Percentiles rank a stretch among this genome's conserved stretches.
phyloP scores from a whole-genome alignment of 2,113 vertebrate genomes.

The Jaculus jaculus region DNA sequence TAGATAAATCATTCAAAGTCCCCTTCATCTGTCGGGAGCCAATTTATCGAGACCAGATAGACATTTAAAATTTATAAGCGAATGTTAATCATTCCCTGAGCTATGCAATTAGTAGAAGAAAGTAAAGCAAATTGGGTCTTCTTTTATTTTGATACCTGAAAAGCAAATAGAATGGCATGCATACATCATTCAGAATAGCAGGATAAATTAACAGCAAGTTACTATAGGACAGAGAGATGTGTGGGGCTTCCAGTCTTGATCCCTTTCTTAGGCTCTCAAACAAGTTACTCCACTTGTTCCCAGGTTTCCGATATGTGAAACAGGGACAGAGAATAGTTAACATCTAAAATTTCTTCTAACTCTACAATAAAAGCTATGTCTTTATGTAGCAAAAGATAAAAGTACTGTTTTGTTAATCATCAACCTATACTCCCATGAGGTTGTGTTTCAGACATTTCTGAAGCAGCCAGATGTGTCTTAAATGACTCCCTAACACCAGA shows the following conservation, averaged over 20 bases:
- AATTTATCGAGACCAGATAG: slow-evolving; percentile 33
- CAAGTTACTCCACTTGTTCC: not conserved
- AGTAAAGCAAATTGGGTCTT: slow-evolving; percentile 13
- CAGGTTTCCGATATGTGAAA: slow-evolving; percentile 15
- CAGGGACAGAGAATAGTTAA: not conserved
- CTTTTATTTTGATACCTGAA: slow-evolving; percentile 35
- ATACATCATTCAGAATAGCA: not conserved
- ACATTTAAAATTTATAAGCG: slow-evolving; percentile 10
- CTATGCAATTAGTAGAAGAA: not conserved
- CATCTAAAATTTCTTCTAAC: slow-evolving; percentile 9
- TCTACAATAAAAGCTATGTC: not conserved
- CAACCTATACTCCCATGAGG: not conserved
- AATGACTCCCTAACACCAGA: not conserved
- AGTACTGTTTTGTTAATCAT: not conserved
- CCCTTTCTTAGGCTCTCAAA: not conserved
- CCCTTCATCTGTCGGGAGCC: slow-evolving; percentile 19
- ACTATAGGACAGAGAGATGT: not conserved
- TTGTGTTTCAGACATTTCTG: not conserved
- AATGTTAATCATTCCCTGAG: slow-evolving; percentile 9
- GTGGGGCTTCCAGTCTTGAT: not conserved
- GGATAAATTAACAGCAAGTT: not conserved
- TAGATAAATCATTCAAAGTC: not conserved
- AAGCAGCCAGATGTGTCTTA: not conserved
- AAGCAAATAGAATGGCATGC: not conserved
- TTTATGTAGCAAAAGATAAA: not conserved